Conservation (phyloP, 1,140 invertebrate genomes). For the Solen grandis region DNA sequence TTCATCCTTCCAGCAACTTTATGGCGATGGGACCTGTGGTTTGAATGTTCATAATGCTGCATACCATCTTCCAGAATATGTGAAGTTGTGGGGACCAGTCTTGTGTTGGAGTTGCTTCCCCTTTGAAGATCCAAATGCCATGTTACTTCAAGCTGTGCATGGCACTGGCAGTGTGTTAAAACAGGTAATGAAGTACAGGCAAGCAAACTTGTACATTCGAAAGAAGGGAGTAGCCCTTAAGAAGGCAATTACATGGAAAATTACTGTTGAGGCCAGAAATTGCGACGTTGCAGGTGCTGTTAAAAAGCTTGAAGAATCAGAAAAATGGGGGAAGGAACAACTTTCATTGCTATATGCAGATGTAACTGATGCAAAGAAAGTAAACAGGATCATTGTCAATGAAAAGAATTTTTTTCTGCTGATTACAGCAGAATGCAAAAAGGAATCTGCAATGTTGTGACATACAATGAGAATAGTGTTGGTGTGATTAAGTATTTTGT, state of each 20-base stretch:
- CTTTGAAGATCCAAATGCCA: slow-evolving; percentile 58
- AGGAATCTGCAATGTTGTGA: slow-evolving; percentile 45
- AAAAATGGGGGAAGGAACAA: neutral
- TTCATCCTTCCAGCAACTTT: slow-evolving; percentile 27
- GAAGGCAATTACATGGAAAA: neutral
- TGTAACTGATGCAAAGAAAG: too few species aligned
- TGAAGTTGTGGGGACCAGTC: too few species aligned
- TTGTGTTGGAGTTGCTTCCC: slow-evolving; percentile 61
- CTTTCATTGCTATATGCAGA: neutral
- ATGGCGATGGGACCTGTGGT: too few species aligned
- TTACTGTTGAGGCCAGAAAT: neutral
- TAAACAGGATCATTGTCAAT: too few species aligned
- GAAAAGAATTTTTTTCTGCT: slow-evolving; percentile 5
- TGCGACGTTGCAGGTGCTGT: neutral
- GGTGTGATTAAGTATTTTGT: too few species aligned
- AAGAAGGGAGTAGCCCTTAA: neutral
- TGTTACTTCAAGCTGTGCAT: slow-evolving; percentile 58
- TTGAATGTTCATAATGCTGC: slow-evolving; percentile 54
- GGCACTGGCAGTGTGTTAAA: slow-evolving; percentile 56
- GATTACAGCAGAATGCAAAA: slow-evolving; percentile 42
- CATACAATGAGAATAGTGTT: too few species aligned
- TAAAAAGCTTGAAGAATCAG: neutral
- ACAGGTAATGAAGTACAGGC: slow-evolving; percentile 37
- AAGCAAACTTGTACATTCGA: neutral
- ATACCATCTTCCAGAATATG: slow-evolving; percentile 29